Evolutionary conservation across 2,888 invertebrate genomes (phyloP).

Genomic region (Xanthorhoe spadicearia): DNA sequence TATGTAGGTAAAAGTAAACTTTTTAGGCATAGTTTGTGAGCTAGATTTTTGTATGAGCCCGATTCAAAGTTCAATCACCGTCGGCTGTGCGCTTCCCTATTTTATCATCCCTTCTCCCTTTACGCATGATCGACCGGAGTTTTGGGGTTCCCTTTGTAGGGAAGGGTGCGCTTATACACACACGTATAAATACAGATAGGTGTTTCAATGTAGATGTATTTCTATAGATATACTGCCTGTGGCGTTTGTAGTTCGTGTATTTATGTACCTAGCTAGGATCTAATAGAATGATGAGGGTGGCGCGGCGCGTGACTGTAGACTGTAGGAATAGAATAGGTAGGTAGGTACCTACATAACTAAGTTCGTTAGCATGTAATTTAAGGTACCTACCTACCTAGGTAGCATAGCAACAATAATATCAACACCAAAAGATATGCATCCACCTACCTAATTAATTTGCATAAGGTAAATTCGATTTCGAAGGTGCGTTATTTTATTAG

Average conservation of each 20-base stretch:
- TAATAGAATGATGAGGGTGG: slow-evolving; percentile 26
- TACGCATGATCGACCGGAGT: slow-evolving; percentile 85
- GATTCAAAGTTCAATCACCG: slow-evolving; percentile 74
- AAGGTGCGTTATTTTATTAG: too few species aligned
- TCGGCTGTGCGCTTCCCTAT: slow-evolving; percentile 74
- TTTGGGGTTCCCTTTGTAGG: slow-evolving; percentile 77
- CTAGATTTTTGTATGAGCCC: slow-evolving; percentile 29
- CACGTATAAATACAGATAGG: slow-evolving; percentile 41
- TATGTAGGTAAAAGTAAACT: slow-evolving; percentile 41
- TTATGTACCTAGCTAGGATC: slow-evolving; percentile 21
- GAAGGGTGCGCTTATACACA: slow-evolving; percentile 72
- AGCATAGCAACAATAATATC: slow-evolving; percentile 27
- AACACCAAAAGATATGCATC: slow-evolving; percentile 13
- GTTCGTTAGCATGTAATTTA: not conserved
- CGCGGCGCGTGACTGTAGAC: not conserved
- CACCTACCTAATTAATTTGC: not conserved
- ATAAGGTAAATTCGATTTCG: not conserved
- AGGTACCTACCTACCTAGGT: slow-evolving; percentile 2
- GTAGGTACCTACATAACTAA: not conserved
- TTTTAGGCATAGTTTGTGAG: slow-evolving; percentile 25
- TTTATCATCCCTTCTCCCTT: slow-evolving; percentile 84
- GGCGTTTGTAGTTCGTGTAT: slow-evolving; percentile 10
- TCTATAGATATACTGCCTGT: slow-evolving; percentile 33
- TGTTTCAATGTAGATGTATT: slow-evolving; percentile 38
- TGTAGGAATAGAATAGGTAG: too few species aligned